These are phyloP conservation scores for Drosophila subsilvestris DNA, from an alignment of 2,888 invertebrate genomes.

Conservation along the genomic window DNA sequence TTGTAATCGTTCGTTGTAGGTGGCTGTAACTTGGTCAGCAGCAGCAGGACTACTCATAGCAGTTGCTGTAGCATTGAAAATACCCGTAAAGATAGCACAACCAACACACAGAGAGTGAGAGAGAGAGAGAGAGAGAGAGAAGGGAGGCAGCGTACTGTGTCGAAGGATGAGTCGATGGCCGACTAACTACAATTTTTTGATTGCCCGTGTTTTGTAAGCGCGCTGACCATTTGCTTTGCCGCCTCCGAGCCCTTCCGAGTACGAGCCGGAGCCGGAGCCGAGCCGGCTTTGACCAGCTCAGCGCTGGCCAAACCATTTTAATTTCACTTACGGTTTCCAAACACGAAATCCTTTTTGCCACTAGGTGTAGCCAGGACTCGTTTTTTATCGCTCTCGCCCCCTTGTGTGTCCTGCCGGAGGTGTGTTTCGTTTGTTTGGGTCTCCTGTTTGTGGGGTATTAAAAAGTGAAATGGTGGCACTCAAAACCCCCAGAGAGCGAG, in stretches of 20 bases:
- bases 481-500: constrained; percentile 27
- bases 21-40: constrained; percentile 53
- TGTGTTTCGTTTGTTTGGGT: constrained; percentile 59
- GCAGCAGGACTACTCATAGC: constrained; percentile 6
- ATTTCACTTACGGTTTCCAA: constrained; percentile 79
- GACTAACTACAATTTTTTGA: constrained; percentile 60
- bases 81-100: constrained; percentile 59
- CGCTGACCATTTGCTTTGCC: constrained; percentile 62
- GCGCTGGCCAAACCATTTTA: constrained; percentile 68
- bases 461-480: constrained; percentile 64
- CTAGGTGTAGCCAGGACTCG: constrained; percentile 62
- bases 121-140: background rate
- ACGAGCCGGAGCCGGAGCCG: too few species aligned
- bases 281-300: constrained; percentile 44
- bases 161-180: constrained; percentile 64
- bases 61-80: constrained; percentile 11
- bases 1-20: constrained; percentile 70
- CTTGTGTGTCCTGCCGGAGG: constrained; percentile 27
- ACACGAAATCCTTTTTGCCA: constrained; percentile 77
- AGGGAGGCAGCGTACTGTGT: constrained; percentile 40
- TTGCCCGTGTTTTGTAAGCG: constrained; percentile 57
- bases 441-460: constrained; percentile 56
- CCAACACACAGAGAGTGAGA: constrained; percentile 29
- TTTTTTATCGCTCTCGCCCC: constrained; percentile 65
- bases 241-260: background rate